phyloP scores from a whole-genome alignment of 2,113 vertebrate genomes.

The Ameiurus melas region DNA sequence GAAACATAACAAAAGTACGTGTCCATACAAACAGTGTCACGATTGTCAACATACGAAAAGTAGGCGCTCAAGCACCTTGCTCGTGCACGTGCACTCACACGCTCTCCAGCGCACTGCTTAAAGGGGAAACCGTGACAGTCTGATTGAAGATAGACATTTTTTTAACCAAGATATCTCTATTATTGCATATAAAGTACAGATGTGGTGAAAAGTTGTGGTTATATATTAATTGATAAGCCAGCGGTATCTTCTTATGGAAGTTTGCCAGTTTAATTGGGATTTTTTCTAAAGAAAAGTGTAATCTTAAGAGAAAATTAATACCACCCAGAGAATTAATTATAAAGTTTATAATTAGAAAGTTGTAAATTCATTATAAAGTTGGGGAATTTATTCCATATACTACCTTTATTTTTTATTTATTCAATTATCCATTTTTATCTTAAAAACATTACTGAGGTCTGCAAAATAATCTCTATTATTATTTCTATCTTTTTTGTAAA shows the following conservation, averaged over 20 bases:
- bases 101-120: no score
- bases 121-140: no score
- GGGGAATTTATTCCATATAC: not conserved
- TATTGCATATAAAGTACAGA: not conserved
- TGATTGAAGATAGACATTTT: not conserved
- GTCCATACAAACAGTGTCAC: no score
- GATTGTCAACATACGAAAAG: no score
- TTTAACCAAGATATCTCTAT: not conserved
- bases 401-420: not conserved
- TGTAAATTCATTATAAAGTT: not conserved
- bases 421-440: not conserved
- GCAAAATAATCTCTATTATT: not conserved
- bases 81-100: no score
- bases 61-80: no score
- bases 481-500: not conserved
- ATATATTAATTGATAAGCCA: not conserved
- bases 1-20: no score
- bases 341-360: no score
- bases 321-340: not conserved
- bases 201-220: not conserved
- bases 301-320: not conserved
- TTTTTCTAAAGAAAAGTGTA: not conserved
- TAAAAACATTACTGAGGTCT: not conserved
- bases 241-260: not conserved
- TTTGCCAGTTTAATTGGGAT: not conserved